Evolutionary conservation across 2,888 invertebrate species (phyloP).

Genomic region (Cantharis lateralis): DNA sequence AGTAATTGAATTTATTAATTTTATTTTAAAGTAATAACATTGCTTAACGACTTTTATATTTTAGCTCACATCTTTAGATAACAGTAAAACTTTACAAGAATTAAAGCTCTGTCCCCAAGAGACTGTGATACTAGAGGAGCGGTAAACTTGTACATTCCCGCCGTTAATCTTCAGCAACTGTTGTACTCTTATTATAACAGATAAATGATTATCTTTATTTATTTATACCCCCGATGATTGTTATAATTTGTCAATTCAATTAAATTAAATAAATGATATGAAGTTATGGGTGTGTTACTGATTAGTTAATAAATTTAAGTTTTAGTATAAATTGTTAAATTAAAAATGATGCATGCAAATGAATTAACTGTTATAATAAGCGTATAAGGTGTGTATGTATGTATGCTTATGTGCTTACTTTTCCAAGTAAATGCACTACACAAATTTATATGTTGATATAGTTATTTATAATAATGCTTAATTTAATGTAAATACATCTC

Average conservation of each 20-base stretch:
- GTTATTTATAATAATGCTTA: background rate
- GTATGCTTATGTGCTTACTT: background rate
- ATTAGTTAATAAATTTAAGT: constrained; percentile 1
- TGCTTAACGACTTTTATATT: constrained; percentile 7
- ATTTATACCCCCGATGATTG: background rate
- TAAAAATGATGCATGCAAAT: background rate
- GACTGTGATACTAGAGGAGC: constrained; percentile 92
- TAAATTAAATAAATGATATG: constrained; percentile 22
- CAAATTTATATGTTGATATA: constrained; percentile 6
- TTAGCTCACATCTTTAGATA: constrained; percentile 80
- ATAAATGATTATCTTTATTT: constrained; percentile 1
- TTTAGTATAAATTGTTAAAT: background rate
- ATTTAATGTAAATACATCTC: background rate
- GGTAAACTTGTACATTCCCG: constrained; percentile 62
- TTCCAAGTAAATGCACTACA: constrained; percentile 4
- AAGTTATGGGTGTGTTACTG: constrained; percentile 14
- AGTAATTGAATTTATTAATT: constrained; percentile 56
- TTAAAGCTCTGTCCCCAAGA: constrained; percentile 92
- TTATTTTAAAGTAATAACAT: background rate
- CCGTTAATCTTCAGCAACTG: constrained; percentile 8
- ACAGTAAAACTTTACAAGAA: constrained; percentile 74
- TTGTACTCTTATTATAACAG: constrained; percentile 15
- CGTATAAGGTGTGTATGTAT: constrained; percentile 2
- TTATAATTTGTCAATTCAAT: constrained; percentile 2
- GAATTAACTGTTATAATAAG: constrained; percentile 13